Evolutionary conservation across 2,113 vertebrate species (phyloP), one percentile per base, ranked within the genome.

Genomic region (Chamaetylas fuelleborni): DNA sequence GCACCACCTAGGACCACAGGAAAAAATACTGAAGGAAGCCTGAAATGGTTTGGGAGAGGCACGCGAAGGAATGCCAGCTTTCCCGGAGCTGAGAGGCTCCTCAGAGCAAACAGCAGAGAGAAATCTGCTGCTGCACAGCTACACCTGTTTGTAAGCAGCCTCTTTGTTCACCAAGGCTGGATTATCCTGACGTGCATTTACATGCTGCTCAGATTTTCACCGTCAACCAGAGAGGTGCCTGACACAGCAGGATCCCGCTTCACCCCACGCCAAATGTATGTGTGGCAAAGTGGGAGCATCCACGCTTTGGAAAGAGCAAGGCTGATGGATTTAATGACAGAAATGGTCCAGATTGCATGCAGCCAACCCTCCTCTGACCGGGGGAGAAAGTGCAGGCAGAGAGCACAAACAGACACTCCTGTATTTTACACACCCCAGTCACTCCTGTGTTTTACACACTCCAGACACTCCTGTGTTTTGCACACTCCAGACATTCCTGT

Each of bases 121-220:
- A 53, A 85, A 81, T 45, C 76, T 48, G 74, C 58, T 36, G 24
- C 53, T 74, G 65, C 80, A 86, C 54, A 56, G 83, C 61, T 83
- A 84, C 92, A 95, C 87, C 92, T 96, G 92, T 87, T 85, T 80
- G 85, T 54, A 89, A 71, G 91, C 92, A 95, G 71, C 5, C 67
- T 65, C 95, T 95, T 90, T 95, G 91, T 84, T 96, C 83, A n/a
- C 34, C 1, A 7, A 29, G 48, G 78, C 31, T 51, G 89, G 78
- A 89, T 91, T 62, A 94, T 47, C 71, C 78, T 2, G 15, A 61
- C 48, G 31, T 0, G 51, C 87, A 85, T 89, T 88, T 73, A 81
- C 86, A 74, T 9, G 65, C 31, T 38, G 86, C 71, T 78, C 86
- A 66, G 78, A 86, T 89, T 90, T 86, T 73, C 71, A 77, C 9